Conservation (phyloP, 2,113 vertebrate genomes). For the Hypocryptadius cinnamomeus region DNA sequence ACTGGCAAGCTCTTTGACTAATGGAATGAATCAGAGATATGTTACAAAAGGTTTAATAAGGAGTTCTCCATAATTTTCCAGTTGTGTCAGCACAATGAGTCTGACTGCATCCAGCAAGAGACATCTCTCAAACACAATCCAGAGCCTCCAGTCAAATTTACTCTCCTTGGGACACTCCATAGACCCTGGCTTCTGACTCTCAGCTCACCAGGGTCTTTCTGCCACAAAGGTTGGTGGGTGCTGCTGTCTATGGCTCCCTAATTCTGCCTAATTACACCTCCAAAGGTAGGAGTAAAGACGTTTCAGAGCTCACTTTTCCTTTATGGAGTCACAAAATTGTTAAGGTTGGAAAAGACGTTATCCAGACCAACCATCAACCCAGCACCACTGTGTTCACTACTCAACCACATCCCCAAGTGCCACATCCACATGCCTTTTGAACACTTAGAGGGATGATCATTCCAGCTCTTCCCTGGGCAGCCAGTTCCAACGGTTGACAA, state of each 20-base stretch:
- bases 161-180: fast-evolving
- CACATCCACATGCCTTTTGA: not conserved
- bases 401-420: not conserved
- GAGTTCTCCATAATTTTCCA: not conserved
- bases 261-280: not conserved
- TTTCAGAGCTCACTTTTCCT: not conserved
- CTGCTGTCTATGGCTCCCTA: not conserved
- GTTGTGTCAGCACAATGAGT: not conserved
- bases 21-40: not conserved
- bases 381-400: not conserved
- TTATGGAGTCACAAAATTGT: not conserved
- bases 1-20: not conserved
- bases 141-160: not conserved
- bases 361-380: fast-evolving
- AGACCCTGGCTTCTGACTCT: not conserved
- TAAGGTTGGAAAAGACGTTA: not conserved
- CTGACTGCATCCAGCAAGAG: not conserved
- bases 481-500: not conserved
- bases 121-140: not conserved
- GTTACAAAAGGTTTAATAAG: not conserved
- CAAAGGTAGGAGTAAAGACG: not conserved
- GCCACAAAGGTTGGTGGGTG: not conserved
- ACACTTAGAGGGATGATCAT: not conserved
- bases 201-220: not conserved
- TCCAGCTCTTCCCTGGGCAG: not conserved